These are phyloP conservation scores for Arnoldichthys spilopterus DNA, from an alignment of 2,797 vertebrate genomes.

Conservation along the genomic window DNA sequence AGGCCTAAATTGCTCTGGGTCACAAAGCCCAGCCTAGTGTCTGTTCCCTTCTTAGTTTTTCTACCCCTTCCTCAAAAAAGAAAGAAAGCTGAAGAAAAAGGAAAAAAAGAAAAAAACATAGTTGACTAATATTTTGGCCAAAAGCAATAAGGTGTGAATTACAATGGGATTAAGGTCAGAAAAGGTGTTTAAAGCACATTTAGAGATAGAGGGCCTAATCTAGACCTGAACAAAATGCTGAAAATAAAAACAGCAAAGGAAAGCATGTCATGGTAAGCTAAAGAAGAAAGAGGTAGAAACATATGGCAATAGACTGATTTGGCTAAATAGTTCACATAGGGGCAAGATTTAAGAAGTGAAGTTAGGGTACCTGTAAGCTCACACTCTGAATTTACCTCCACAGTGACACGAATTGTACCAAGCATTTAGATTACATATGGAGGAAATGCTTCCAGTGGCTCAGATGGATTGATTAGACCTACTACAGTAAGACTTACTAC, in stretches of 20 bases:
- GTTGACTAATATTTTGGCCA: slow-evolving; percentile 26
- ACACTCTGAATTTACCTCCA: background rate
- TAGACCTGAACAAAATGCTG: background rate
- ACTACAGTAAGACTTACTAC: background rate
- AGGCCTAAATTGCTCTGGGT: slow-evolving; percentile 48
- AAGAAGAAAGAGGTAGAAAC: slow-evolving; percentile 37
- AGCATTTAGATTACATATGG: background rate
- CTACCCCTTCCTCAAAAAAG: slow-evolving; percentile 18
- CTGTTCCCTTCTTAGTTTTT: slow-evolving; percentile 46
- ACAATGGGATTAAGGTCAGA: slow-evolving; percentile 12
- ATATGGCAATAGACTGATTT: slow-evolving; percentile 30
- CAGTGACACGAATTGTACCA: background rate
- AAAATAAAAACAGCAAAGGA: background rate
- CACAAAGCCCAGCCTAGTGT: slow-evolving; percentile 48
- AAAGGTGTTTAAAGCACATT: slow-evolving; percentile 1
- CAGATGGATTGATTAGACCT: background rate
- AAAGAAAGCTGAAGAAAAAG: background rate
- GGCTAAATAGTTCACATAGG: slow-evolving; percentile 5
- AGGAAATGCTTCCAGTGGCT: background rate
- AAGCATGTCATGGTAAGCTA: background rate
- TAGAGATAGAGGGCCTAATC: background rate
- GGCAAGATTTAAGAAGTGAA: background rate
- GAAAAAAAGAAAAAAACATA: background rate
- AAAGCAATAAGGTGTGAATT: background rate
- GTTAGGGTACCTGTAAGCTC: background rate